Evolutionary conservation across 2,113 vertebrate species (phyloP).

Genomic region (Todiramphus chloris): DNA sequence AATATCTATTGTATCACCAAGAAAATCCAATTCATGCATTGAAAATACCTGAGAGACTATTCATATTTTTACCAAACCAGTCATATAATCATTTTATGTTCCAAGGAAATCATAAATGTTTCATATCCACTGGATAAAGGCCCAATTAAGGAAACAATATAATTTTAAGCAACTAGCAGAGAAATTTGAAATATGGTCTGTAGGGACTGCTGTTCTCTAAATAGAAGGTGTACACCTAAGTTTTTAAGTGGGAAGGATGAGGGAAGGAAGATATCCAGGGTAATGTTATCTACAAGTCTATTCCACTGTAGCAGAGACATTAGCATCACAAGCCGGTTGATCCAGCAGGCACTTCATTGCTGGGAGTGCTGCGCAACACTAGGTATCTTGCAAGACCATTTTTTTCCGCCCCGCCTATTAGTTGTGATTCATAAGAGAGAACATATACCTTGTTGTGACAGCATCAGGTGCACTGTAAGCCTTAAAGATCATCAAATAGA

Average conservation of each 20-base stretch:
- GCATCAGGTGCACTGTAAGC: rapidly evolving
- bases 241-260: neutral
- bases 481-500: neutral
- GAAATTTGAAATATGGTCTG: neutral
- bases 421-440: neutral
- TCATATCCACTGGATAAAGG: neutral
- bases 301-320: neutral
- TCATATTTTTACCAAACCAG: neutral
- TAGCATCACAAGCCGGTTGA: too few species aligned
- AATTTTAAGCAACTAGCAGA: neutral
- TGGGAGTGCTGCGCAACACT: neutral
- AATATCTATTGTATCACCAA: neutral
- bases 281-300: neutral
- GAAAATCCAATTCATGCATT: neutral
- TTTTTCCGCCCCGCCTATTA: neutral
- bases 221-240: neutral
- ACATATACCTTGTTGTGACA: neutral
- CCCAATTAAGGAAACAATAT: neutral
- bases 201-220: neutral
- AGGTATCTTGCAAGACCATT: neutral
- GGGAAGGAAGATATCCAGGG: neutral
- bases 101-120: neutral
- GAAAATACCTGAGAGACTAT: neutral
- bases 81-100: neutral
- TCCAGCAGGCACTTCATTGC: neutral